These are phyloP conservation scores for Grus americana DNA, from an alignment of 2,113 vertebrate species.

Conservation along the genomic window DNA sequence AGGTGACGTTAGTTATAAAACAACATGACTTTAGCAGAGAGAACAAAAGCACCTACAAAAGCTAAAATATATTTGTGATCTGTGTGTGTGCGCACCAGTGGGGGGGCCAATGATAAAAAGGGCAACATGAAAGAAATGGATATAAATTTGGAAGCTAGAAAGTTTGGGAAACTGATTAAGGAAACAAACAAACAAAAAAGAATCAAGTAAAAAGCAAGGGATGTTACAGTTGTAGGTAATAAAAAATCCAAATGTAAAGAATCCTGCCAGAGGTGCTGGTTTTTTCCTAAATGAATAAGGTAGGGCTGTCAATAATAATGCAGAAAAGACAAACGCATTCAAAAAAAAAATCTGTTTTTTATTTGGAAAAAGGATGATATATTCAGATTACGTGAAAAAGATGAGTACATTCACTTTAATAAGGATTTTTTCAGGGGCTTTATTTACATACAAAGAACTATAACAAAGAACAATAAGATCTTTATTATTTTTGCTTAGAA, in stretches of 20 bases:
- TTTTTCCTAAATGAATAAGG: background rate
- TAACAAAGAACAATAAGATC: background rate
- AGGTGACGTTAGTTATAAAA: conserved; percentile 10
- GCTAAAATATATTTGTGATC: conserved; percentile 6
- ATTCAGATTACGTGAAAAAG: background rate
- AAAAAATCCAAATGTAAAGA: background rate
- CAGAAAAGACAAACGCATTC: background rate
- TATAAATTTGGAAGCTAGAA: conserved; percentile 12
- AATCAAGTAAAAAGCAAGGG: background rate
- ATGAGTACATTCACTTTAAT: background rate
- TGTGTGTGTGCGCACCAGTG: accelerated
- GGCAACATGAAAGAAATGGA: background rate
- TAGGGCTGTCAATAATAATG: background rate
- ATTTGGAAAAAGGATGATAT: background rate
- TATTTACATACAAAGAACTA: background rate
- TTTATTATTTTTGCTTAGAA: background rate
- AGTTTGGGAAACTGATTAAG: background rate
- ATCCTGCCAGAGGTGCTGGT: background rate
- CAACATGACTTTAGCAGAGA: background rate
- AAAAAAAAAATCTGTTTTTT: background rate
- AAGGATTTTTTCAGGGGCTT: background rate
- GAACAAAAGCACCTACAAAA: conserved; percentile 24
- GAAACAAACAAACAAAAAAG: background rate
- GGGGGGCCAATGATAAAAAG: background rate
- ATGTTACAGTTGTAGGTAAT: background rate